Conservation (phyloP, 2,888 invertebrate genomes). For the Papilio elwesi region DNA sequence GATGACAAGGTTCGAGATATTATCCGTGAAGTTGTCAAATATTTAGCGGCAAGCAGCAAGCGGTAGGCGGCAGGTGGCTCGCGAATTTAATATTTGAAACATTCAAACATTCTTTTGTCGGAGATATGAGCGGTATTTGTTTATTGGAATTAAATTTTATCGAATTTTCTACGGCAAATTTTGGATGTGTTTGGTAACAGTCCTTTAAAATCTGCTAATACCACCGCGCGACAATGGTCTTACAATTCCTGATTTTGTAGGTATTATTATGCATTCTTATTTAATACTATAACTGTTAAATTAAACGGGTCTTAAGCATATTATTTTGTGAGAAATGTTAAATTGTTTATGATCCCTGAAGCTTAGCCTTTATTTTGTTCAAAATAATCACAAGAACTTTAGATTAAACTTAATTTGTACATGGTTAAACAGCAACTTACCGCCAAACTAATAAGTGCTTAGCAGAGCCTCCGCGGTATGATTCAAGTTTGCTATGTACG, state of each 20-base stretch:
- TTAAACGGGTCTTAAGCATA: too few species aligned
- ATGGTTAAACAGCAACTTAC: slow-evolving; percentile 14
- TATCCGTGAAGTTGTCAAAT: slow-evolving; percentile 6
- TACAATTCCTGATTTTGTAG: too few species aligned
- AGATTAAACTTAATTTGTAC: slow-evolving; percentile 15
- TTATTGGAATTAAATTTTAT: slow-evolving; percentile 17
- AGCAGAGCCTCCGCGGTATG: slow-evolving; percentile 19
- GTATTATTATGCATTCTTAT: too few species aligned
- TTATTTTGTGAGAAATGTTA: too few species aligned
- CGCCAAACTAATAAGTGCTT: slow-evolving; percentile 35
- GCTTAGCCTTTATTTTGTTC: not conserved
- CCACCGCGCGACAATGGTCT: too few species aligned
- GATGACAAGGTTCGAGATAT: slow-evolving; percentile 9
- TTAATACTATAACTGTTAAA: too few species aligned
- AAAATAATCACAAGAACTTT: not conserved
- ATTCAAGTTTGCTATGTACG: slow-evolving; percentile 36
- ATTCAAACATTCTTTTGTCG: slow-evolving; percentile 1
- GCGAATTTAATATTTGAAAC: slow-evolving; percentile 25
- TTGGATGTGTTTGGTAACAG: not conserved
- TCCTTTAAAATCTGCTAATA: too few species aligned
- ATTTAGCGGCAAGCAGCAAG: slow-evolving; percentile 1
- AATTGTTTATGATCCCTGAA: too few species aligned
- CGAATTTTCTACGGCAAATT: not conserved
- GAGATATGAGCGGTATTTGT: slow-evolving; percentile 7
- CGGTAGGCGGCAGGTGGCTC: slow-evolving; percentile 9